These are phyloP conservation scores for Trichechus manatus DNA, from an alignment of 2,113 vertebrate species.

Conservation along the genomic window DNA sequence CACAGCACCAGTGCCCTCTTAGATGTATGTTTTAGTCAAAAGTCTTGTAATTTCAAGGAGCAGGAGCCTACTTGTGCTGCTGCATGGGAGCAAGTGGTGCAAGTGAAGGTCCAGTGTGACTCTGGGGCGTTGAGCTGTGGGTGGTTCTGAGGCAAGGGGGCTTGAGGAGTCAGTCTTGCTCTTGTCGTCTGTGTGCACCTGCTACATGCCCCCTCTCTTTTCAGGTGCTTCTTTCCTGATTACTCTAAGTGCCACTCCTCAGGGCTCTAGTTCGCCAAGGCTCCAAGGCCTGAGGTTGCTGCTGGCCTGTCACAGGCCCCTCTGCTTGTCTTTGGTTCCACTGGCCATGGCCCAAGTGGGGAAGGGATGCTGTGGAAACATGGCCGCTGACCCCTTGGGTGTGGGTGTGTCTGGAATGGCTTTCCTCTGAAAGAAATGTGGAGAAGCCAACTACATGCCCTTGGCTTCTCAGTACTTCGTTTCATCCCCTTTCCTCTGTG, in stretches of 20 bases:
- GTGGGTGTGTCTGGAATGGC: neutral
- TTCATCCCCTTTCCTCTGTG: neutral
- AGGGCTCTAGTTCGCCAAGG: neutral
- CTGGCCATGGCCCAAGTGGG: neutral
- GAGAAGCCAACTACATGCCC: neutral
- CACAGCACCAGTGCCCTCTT: neutral
- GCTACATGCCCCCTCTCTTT: neutral
- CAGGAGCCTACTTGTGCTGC: no score
- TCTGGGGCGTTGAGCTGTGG: neutral
- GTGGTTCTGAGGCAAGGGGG: rapidly evolving
- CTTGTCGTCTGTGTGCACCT: neutral
- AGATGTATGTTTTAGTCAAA: neutral
- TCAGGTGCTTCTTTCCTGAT: neutral
- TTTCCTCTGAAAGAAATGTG: neutral
- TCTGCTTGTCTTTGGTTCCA: neutral
- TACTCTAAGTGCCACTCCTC: neutral
- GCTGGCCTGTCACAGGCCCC: neutral
- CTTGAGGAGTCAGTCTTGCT: neutral
- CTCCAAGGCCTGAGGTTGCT: neutral
- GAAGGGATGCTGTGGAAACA: neutral
- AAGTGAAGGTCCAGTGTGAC: neutral
- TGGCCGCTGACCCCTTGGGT: neutral
- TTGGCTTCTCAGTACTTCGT: neutral
- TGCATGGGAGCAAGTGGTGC: neutral
- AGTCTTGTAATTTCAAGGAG: neutral